Evolutionary conservation across 2,888 invertebrate species (phyloP).

Genomic region (Dynastes grantii): DNA sequence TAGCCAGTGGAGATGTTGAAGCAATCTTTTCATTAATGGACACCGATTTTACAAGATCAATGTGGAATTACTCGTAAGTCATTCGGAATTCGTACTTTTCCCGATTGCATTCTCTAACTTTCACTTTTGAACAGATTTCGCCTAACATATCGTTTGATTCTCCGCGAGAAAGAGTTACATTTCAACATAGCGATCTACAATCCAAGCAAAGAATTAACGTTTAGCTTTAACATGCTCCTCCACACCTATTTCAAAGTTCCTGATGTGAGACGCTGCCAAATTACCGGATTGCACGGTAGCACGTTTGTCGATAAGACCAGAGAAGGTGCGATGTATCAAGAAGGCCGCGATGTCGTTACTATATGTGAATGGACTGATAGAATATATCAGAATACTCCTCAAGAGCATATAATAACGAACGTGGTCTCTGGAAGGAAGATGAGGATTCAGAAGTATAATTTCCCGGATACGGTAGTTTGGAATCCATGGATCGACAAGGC

Average conservation of each 20-base stretch:
- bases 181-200: conserved; percentile 95
- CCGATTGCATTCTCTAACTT: no score
- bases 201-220: conserved; percentile 92
- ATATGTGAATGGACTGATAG: conserved; percentile 95
- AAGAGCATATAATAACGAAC: conserved; percentile 93
- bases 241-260: conserved; percentile 98
- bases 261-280: conserved; percentile 92
- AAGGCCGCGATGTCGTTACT: conserved; percentile 91
- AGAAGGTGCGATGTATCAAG: conserved; percentile 89
- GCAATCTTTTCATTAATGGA: conserved; percentile 94
- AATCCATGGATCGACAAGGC: conserved; percentile 97
- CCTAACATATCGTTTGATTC: conserved; percentile 91
- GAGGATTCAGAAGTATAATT: conserved; percentile 94
- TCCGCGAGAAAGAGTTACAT: conserved; percentile 92
- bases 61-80: conserved; percentile 94
- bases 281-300: conserved; percentile 92
- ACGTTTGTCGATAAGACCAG: conserved; percentile 85
- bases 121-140: conserved; percentile 78
- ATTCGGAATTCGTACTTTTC: not conserved
- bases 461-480: conserved; percentile 97
- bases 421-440: conserved; percentile 93
- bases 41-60: conserved; percentile 91
- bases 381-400: conserved; percentile 93
- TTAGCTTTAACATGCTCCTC: conserved; percentile 92
- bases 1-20: conserved; percentile 93